Evolutionary conservation across 2,888 invertebrate species (phyloP).

Genomic region (Halocaridina rubra): DNA sequence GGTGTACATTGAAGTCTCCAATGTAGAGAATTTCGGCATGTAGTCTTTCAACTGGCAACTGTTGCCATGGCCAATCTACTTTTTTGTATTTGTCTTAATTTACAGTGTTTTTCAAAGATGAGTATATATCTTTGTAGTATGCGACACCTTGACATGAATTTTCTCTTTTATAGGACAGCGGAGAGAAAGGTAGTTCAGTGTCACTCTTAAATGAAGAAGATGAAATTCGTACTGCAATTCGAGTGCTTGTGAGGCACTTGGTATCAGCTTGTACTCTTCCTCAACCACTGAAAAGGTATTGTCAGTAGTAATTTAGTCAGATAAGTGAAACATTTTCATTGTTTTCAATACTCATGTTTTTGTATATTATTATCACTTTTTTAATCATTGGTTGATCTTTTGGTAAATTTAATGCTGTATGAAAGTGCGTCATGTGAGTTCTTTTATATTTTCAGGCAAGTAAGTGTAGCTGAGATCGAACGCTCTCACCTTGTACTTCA

Average conservation of each 20-base stretch:
- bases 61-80: too few relatives aligned
- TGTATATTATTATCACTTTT: background rate
- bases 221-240: conserved; percentile 45
- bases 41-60: too few relatives aligned
- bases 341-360: background rate
- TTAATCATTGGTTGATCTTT: background rate
- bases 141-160: too few relatives aligned
- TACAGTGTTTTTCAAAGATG: too few relatives aligned
- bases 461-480: conserved; percentile 68
- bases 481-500: conserved; percentile 67
- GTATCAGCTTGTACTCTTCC: conserved; percentile 45
- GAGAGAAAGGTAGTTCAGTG: conserved; percentile 56
- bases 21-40: too few relatives aligned
- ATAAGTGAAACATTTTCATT: background rate
- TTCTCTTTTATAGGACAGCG: conserved; percentile 39
- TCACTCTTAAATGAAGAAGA: conserved; percentile 52
- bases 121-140: too few relatives aligned
- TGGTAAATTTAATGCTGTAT: too few relatives aligned
- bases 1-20: too few relatives aligned
- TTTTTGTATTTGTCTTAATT: too few relatives aligned
- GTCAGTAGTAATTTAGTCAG: background rate
- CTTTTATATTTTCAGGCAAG: conserved; percentile 65
- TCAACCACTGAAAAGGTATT: conserved; percentile 54
- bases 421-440: background rate
- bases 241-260: conserved; percentile 42